A percentile compares a stretch with the other conserved stretches of the same genome.
Conservation (phyloP, 2,113 vertebrate genomes). For the cattle (Bos taurus) region DNA sequence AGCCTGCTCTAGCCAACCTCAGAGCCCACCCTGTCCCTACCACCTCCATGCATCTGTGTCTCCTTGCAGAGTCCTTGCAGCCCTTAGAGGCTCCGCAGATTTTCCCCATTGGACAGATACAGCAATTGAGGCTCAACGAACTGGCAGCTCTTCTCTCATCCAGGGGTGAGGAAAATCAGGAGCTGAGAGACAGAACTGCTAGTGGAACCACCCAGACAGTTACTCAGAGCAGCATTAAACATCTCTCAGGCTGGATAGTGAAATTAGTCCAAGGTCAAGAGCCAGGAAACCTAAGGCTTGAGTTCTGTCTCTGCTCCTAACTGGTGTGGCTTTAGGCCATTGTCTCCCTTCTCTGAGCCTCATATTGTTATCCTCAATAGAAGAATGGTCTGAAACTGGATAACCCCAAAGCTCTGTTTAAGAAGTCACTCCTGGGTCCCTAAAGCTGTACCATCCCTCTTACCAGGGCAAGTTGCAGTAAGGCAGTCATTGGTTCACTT, state of each 20-base stretch:
- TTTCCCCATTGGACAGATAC: not conserved
- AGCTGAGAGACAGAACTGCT: not conserved
- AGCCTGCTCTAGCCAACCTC: not conserved
- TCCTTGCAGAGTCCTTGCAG: not conserved
- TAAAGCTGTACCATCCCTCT: not conserved
- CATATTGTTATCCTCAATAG: not conserved
- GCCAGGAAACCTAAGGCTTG: not conserved
- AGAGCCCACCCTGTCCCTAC: not conserved
- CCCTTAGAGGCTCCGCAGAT: not conserved
- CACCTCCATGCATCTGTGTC: not conserved
- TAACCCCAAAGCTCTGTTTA: not conserved
- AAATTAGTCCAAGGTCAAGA: not conserved
- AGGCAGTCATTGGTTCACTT: not conserved
- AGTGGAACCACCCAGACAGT: not conserved
- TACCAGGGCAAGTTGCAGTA: not conserved
- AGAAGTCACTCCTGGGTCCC: not conserved
- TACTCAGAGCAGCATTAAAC: not conserved
- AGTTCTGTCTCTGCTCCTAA: not conserved
- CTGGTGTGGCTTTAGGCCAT: not conserved
- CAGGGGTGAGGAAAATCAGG: not conserved
- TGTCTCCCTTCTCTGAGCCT: not conserved
- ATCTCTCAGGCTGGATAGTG: not conserved
- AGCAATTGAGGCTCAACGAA: not conserved
- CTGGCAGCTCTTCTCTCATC: not conserved
- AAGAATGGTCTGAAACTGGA: not conserved